A percentile compares a stretch with the other conserved stretches of the same genome.
phyloP scores from a whole-genome alignment of 1,140 invertebrate genomes.

The Orius insidiosus region DNA sequence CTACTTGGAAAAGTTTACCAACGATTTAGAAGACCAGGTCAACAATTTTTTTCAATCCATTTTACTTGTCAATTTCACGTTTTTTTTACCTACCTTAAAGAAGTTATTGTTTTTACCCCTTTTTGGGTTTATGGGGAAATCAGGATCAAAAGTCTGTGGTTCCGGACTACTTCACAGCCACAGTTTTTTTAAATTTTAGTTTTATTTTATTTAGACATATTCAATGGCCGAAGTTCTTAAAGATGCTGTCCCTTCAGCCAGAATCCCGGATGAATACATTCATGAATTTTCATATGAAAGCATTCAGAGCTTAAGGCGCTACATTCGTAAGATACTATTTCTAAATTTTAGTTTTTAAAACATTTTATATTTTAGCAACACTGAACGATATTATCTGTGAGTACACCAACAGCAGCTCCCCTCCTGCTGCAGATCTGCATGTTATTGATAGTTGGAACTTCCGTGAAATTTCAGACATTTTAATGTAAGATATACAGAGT shows the following conservation, averaged over 20 bases:
- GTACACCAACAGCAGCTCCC: not conserved
- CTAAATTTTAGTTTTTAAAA: slow-evolving; percentile 1
- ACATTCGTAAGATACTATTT: slow-evolving; percentile 11
- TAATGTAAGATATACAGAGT: slow-evolving; percentile 13
- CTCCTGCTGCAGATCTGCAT: slow-evolving; percentile 14
- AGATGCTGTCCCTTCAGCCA: slow-evolving; percentile 10
- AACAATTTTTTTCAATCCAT: no score
- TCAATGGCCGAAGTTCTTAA: slow-evolving; percentile 15
- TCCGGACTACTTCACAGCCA: no score
- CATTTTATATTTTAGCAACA: not conserved
- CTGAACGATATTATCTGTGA: slow-evolving; percentile 3
- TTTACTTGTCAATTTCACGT: no score
- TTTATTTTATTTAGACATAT: slow-evolving; percentile 13
- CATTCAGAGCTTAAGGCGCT: slow-evolving; percentile 7
- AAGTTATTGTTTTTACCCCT: no score
- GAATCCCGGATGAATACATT: slow-evolving; percentile 11
- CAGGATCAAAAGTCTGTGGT: no score
- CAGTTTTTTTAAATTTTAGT: no score
- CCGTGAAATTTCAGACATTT: slow-evolving; percentile 13
- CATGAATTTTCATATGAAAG: not conserved
- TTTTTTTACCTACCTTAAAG: no score
- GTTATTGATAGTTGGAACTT: slow-evolving; percentile 17
- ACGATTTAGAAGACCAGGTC: slow-evolving; percentile 15
- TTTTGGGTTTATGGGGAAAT: no score
- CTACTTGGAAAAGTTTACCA: slow-evolving; percentile 24